Evolutionary conservation across 2,113 vertebrate species (phyloP), one percentile per base, ranked within the genome.

Genomic region (Lagopus leucura): DNA sequence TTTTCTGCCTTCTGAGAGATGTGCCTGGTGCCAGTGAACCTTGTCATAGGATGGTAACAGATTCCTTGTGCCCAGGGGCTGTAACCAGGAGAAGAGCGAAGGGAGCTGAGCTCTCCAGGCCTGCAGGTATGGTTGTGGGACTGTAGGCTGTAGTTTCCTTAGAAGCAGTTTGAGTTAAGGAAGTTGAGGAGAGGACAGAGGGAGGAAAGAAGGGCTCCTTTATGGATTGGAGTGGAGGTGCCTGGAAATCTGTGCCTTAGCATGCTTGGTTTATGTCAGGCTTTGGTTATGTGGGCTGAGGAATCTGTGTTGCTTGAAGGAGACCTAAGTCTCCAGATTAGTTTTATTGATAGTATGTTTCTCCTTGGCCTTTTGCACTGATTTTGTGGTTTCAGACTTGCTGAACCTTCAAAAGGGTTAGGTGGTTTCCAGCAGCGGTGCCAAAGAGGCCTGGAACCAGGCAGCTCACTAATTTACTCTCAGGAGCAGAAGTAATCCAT

Each of bases 401-500:
- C 38, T 72, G 86, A 89, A 71, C 77, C 63, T 76, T 85, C 70
- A 10, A 20, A 76, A 93, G 83, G 70, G 43, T 73, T 78, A 66
- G 74, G 30, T 85, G 86, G 27, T 92, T 94, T 90, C 76, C 73
- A 81, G 86, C 88, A 36, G 74, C 0, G 0, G 77, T 89, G 93
- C 70, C 28, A 18, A 15, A 78, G 88, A 77, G 77, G 70, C 71
- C 88, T 94, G 95, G 86, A 78, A 89, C 54, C 3, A 2, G 86
- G 86, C 66, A 32, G 80, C 61, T 95, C 13, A 1, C 83, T 78
- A 9, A 81, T 90, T 90, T 82, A 69, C 90, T 90, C 73, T 66
- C 61, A 83, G 84, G 86, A 95, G 84, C 86, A 72, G 92, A 81
- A 57, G 90, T 27, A 22, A 95, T 96, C 52, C 74, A 61, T 96